Evolutionary conservation across 1,140 invertebrate species (phyloP).

Genomic region (Rhizoglyphus robini): DNA sequence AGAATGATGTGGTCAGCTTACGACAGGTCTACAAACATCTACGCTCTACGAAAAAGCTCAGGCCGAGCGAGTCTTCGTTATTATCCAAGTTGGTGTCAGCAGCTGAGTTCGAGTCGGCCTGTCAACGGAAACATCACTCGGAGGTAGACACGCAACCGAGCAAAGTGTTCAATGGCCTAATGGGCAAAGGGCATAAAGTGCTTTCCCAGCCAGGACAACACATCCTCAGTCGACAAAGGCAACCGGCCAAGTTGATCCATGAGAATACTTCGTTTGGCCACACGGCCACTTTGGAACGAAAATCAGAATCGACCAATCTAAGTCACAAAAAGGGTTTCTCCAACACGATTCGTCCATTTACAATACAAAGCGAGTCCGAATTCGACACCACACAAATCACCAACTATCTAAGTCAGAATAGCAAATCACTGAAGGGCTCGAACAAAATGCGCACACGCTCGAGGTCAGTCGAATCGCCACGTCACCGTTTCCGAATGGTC

Average conservation of each 20-base stretch:
- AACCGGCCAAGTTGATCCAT: conserved; percentile 1
- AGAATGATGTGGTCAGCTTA: not conserved
- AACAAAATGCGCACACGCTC: not conserved
- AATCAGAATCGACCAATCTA: not conserved
- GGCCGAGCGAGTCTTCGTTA: too few relatives aligned
- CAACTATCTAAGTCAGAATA: not conserved
- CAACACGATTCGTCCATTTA: not conserved
- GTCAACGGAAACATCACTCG: too few relatives aligned
- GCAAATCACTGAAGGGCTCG: not conserved
- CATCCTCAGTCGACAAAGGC: conserved; percentile 4
- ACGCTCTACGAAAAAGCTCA: not conserved
- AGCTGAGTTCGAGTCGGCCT: too few relatives aligned
- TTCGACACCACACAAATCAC: conserved; percentile 17
- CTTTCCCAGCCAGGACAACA: too few relatives aligned
- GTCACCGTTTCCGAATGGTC: not conserved
- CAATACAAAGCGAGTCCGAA: conserved; percentile 5
- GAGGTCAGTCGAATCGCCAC: conserved; percentile 2
- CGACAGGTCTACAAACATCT: not conserved
- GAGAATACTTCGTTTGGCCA: not conserved
- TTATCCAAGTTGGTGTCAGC: too few relatives aligned
- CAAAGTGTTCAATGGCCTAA: too few relatives aligned
- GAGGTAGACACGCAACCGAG: too few relatives aligned
- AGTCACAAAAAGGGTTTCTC: not conserved
- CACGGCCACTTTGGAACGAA: not conserved
- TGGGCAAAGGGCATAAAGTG: too few relatives aligned